Evolutionary conservation across 2,797 vertebrate species (phyloP).

Genomic region (Brachyalestes nurse): DNA sequence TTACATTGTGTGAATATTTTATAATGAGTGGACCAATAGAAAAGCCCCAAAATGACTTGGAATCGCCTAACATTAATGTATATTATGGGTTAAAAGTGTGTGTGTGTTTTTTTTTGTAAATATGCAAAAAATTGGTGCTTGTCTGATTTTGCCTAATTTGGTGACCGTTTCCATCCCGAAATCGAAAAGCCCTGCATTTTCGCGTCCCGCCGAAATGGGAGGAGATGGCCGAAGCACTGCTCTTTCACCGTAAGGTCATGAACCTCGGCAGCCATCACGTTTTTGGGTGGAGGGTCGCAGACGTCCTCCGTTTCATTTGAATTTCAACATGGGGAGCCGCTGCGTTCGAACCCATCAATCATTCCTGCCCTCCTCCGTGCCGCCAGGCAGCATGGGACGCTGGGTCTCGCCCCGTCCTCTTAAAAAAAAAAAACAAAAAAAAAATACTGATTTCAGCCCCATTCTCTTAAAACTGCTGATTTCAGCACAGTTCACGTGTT

Average conservation of each 20-base stretch:
- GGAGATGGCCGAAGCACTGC: neutral
- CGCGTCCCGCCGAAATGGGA: neutral
- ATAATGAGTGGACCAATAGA: neutral
- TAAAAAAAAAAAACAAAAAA: conserved; percentile 5
- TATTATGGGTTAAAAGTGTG: neutral
- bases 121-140: neutral
- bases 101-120: neutral
- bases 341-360: conserved; percentile 47
- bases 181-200: neutral
- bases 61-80: neutral
- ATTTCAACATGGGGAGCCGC: conserved; percentile 25
- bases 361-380: conserved; percentile 6
- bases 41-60: neutral
- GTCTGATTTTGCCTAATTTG: neutral
- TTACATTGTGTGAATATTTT: neutral
- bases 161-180: neutral
- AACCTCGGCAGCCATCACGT: neutral
- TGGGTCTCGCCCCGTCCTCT: neutral
- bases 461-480: neutral
- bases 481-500: conserved; percentile 42
- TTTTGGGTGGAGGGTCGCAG: conserved; percentile 16
- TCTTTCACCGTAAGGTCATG: neutral
- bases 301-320: conserved; percentile 44
- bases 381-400: neutral
- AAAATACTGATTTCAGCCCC: conserved; percentile 5